Base-by-base conservation (phyloP, 2,888 invertebrate genomes). In the Drosophila anomelani region DNA sequence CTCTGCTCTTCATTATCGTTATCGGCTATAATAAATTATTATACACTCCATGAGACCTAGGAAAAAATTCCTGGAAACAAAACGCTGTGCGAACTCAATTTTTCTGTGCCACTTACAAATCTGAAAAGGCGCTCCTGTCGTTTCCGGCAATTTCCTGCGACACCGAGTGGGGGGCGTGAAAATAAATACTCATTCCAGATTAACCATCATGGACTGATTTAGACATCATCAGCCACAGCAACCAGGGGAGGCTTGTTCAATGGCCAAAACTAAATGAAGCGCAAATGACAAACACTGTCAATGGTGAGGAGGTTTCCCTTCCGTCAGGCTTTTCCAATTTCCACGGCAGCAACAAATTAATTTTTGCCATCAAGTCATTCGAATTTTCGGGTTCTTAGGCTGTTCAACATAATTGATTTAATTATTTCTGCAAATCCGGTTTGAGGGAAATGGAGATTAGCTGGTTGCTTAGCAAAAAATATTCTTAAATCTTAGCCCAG, bases 241-340 rank as follows among this genome's bases (percentile, higher is more conserved):
- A 3, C 23, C 34, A 15, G 23, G 46, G 29, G 7, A 26, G 51
- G 34, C 34, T 6, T 34, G 51, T 51, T 51, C 51, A 38, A 38
- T 54, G 62, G 54, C 46, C 62, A 34, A 51, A 59, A 61, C 32
- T 59, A 84, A 86, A 86, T 87, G 72, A 68, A 69, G 79, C 81
- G 81, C 46, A 71, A 70, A 78, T 73, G 79, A 71, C 81, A 84
- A 84, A 84, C 72, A 84, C 64, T 72, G 69, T 64, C 26, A 26
- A 67, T 23, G 49, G 56, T n/a, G 60, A 46, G 26, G 6, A 23
- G 39, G 57, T 20, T 32, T 29, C 34, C 41, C 49, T 29, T 4
- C 47, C 62, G 64, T 64, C 69, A 78, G 54, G 56, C 54, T 55
- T 55, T 34, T 43, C 32, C 20, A 23, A 47, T 38, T 39, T 26